Base-by-base conservation (phyloP, 2,797 vertebrate species). In the Acanthurus tractus region DNA sequence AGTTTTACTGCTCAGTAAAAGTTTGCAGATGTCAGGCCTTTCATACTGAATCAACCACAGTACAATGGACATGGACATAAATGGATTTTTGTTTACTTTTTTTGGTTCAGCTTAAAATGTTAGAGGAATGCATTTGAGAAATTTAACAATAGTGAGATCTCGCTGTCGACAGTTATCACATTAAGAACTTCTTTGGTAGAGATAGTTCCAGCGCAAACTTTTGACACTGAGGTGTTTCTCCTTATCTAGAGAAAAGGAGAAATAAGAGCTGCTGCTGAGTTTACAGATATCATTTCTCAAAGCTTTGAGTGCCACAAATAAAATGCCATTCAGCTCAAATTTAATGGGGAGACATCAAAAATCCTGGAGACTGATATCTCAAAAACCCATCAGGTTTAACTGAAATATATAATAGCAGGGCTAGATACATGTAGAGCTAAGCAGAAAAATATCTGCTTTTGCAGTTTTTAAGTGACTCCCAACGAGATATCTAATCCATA, bases 81-180 rank as follows among this genome's bases (percentile, higher is more conserved):
- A 34, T 34, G 29, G 29, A 34, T 34, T 34, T 34, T 34, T 34
- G 29, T 34, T 34, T 34, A 34, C 29, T 34, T 34, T 34, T 58
- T 50, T 68, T 62, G 69, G 34, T 63, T 38, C 29, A 77, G 25
- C 45, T 71, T 10, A 78, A 76, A 38, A 3, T 15, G 59, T 59
- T 58, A 46, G 77, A 65, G 61, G 34, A 57, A 40, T 17, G 59
- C 36, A 23, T 61, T 59, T 58, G 18, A 65, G 23, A 53, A 57
- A 56, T 17, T 55, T 22, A 55, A 40, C 34, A 74, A 36, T 14
- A 23, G 34, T 9, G 38, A 77, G 44, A 70, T 10, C 22, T 80
- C 2, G 1, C 44, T 72, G 74, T 81, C 77, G 69, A 56, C 78
- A 66, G 34, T 63, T 76, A 55, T 78, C n/a, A 49, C 29, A 66